Evolutionary conservation across 2,888 invertebrate genomes (phyloP).

Genomic region (Eudemis profundana): DNA sequence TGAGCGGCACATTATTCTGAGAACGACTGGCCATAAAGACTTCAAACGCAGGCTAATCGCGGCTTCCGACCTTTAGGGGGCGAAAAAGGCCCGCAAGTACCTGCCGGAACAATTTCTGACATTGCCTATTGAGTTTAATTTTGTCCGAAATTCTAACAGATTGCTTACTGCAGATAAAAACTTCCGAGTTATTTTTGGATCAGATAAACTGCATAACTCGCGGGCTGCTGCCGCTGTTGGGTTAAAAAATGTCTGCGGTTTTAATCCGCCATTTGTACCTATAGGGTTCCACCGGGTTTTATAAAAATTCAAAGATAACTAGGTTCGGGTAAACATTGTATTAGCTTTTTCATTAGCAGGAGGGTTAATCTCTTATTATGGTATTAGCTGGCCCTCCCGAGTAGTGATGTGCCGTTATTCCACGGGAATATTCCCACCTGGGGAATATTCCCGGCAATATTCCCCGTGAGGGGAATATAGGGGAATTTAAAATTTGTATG

Average conservation of each 20-base stretch:
- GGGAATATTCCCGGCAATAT: too few relatives aligned
- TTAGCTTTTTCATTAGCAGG: constrained; percentile 39
- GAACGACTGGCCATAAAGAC: constrained; percentile 81
- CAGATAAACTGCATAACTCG: not conserved
- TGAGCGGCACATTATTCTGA: constrained; percentile 77
- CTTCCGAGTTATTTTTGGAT: not conserved
- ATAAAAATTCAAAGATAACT: constrained; percentile 4
- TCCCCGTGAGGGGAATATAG: too few relatives aligned
- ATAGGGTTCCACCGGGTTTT: not conserved
- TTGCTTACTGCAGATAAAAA: not conserved
- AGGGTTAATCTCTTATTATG: constrained; percentile 37
- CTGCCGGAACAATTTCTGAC: constrained; percentile 58
- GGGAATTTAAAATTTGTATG: too few relatives aligned
- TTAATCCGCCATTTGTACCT: not conserved
- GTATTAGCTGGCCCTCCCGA: constrained; percentile 34
- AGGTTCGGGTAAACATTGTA: constrained; percentile 28
- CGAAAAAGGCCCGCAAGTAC: constrained; percentile 72
- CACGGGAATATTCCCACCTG: too few relatives aligned
- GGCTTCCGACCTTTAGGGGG: constrained; percentile 80
- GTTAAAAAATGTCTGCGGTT: not conserved
- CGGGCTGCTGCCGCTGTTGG: not conserved
- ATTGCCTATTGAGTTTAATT: constrained; percentile 50
- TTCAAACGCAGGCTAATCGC: constrained; percentile 83
- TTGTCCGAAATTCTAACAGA: constrained; percentile 12
- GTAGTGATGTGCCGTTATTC: too few relatives aligned